A percentile compares a stretch with the other conserved stretches of the same genome.
These are phyloP conservation scores for Hyposoter didymator DNA, from an alignment of 2,888 invertebrate species.

Conservation along the genomic window DNA sequence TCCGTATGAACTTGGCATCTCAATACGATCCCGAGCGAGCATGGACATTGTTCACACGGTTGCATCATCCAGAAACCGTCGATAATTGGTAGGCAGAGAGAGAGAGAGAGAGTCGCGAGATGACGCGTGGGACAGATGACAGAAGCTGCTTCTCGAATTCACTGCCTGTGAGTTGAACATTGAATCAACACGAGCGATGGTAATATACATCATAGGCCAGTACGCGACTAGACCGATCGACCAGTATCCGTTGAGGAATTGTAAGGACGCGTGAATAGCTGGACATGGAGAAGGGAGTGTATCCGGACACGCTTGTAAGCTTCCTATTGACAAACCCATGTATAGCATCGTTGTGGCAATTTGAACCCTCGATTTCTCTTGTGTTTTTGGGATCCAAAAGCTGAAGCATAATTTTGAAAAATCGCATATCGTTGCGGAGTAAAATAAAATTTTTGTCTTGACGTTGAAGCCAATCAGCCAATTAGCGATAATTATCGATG, in stretches of 20 bases:
- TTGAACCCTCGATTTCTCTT: neutral
- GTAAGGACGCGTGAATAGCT: conserved; percentile 43
- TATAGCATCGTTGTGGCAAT: neutral
- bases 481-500: neutral
- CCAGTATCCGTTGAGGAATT: conserved; percentile 46
- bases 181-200: conserved; percentile 62
- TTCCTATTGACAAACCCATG: neutral
- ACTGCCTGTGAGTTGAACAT: conserved; percentile 33
- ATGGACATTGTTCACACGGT: conserved; percentile 1
- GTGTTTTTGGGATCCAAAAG: neutral
- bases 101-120: neutral
- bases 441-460: neutral
- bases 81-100: neutral
- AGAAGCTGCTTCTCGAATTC: conserved; percentile 36
- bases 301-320: conserved; percentile 38
- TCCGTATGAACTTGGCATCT: neutral
- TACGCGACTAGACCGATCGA: conserved; percentile 33
- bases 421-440: neutral
- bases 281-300: conserved; percentile 5
- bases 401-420: neutral
- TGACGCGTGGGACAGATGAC: conserved; percentile 43
- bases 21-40: neutral
- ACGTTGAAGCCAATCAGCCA: neutral
- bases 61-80: neutral
- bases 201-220: conserved; percentile 32